phyloP scores from a whole-genome alignment of 1,140 invertebrate genomes.

The Zaprionus inermis region DNA sequence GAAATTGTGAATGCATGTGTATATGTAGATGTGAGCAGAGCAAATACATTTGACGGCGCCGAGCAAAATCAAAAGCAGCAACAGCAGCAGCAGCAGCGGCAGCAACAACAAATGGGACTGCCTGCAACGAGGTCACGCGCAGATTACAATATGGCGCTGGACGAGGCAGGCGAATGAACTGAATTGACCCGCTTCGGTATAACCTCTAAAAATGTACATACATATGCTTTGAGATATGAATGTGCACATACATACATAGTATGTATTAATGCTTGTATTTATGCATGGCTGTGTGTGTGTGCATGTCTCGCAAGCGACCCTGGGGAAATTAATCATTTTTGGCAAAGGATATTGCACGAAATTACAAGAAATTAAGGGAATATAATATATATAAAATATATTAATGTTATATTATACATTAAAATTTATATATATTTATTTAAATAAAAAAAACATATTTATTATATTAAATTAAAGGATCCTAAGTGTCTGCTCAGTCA shows the following conservation, averaged over 20 bases:
- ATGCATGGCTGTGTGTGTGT: not conserved
- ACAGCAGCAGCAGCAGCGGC: conserved; percentile 28
- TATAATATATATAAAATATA: not conserved
- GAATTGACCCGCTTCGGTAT: conserved; percentile 79
- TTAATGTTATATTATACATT: too few relatives aligned
- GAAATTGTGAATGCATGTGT: conserved; percentile 5
- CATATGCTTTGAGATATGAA: not conserved
- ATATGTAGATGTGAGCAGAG: not conserved
- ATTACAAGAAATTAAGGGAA: not conserved
- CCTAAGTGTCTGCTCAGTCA: not conserved
- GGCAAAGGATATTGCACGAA: not conserved
- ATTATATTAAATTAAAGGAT: not conserved
- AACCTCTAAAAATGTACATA: conserved; percentile 71
- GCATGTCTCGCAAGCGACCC: not conserved
- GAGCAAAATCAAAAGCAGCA: conserved; percentile 25
- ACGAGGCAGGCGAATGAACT: conserved; percentile 79
- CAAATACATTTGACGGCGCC: conserved; percentile 59
- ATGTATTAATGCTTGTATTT: not conserved
- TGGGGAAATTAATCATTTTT: not conserved
- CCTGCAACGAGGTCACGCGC: conserved; percentile 79
- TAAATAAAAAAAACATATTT: not conserved
- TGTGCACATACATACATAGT: not conserved
- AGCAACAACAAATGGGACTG: conserved; percentile 34
- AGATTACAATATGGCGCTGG: conserved; percentile 72
- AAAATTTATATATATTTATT: not conserved